These are phyloP conservation scores for Myoxocephalus aenaeus DNA, from an alignment of 2,797 vertebrate genomes.

Conservation along the genomic window DNA sequence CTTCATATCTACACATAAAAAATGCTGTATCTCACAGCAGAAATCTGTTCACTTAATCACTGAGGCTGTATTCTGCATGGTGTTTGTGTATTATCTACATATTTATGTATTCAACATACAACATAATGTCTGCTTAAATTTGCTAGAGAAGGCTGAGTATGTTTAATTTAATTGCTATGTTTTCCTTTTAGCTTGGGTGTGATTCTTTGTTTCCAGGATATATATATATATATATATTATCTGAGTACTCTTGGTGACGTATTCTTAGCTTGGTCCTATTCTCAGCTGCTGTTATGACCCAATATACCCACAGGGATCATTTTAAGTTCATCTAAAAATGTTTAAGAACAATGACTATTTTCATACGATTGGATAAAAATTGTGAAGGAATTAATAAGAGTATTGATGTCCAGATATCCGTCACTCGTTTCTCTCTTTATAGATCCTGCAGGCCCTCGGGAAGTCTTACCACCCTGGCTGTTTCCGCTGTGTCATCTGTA, in stretches of 20 bases:
- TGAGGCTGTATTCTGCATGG: neutral
- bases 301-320: slow-evolving; percentile 2
- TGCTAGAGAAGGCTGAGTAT: neutral
- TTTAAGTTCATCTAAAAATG: slow-evolving; percentile 4
- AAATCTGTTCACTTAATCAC: neutral
- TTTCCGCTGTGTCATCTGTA: slow-evolving; percentile 96
- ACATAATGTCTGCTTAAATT: neutral
- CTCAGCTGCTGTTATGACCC: slow-evolving; percentile 4
- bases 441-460: slow-evolving; percentile 97
- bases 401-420: slow-evolving; percentile 9
- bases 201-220: too few relatives aligned
- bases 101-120: neutral
- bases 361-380: neutral
- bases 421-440: slow-evolving; percentile 31
- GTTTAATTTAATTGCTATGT: neutral
- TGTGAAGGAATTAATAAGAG: neutral
- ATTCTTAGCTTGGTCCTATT: slow-evolving; percentile 32
- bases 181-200: neutral
- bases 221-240: neutral
- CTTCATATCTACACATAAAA: slow-evolving; percentile 5
- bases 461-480: slow-evolving; percentile 97
- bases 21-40: neutral
- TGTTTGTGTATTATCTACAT: neutral
- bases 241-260: neutral
- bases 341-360: slow-evolving; percentile 18